A percentile compares a stretch with the other conserved stretches of the same genome.
phyloP scores from a whole-genome alignment of 2,113 vertebrate genomes.

The Paraplagusia blochii region DNA sequence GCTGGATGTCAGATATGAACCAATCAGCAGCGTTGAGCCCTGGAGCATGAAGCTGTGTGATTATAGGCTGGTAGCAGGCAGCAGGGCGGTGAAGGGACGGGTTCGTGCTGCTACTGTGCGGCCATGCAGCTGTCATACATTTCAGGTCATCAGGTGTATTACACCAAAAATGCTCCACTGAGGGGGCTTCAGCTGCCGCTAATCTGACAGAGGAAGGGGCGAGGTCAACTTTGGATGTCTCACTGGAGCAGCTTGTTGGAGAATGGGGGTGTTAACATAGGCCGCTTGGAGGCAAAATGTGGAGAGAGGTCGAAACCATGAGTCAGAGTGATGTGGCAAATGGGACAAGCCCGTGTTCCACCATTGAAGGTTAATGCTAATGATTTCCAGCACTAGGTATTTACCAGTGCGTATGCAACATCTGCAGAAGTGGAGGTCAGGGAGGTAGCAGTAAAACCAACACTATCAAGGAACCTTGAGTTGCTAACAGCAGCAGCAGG shows the following conservation, averaged over 20 bases:
- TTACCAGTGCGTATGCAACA: slow-evolving; percentile 4
- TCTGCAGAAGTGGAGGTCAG: background rate
- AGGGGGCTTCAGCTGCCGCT: slow-evolving; percentile 6
- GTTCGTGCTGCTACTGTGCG: slow-evolving; percentile 10
- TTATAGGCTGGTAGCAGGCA: slow-evolving; percentile 60
- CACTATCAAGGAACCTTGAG: background rate
- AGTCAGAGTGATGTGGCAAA: slow-evolving; percentile 56
- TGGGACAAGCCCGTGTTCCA: slow-evolving; percentile 35
- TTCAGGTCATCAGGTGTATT: slow-evolving; percentile 63
- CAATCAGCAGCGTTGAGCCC: slow-evolving; percentile 66
- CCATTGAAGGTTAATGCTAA: slow-evolving; percentile 37
- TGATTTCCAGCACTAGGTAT: slow-evolving; percentile 16
- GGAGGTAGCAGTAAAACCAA: slow-evolving; percentile 3
- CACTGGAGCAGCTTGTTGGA: slow-evolving; percentile 33
- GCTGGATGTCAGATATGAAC: slow-evolving; percentile 73
- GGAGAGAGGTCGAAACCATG: slow-evolving; percentile 52
- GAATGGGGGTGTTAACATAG: slow-evolving; percentile 43
- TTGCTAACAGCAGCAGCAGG: slow-evolving; percentile 4
- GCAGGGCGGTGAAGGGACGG: slow-evolving; percentile 13
- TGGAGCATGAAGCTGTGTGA: slow-evolving; percentile 71
- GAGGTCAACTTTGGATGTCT: slow-evolving; percentile 50
- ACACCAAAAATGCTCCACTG: slow-evolving; percentile 23
- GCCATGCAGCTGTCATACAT: slow-evolving; percentile 64
- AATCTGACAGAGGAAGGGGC: slow-evolving; percentile 27
- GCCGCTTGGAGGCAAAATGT: slow-evolving; percentile 34